A percentile compares a stretch with the other conserved stretches of the same genome.
Conservation (phyloP, 2,113 vertebrate species). For the Salvelinus sp. region DNA sequence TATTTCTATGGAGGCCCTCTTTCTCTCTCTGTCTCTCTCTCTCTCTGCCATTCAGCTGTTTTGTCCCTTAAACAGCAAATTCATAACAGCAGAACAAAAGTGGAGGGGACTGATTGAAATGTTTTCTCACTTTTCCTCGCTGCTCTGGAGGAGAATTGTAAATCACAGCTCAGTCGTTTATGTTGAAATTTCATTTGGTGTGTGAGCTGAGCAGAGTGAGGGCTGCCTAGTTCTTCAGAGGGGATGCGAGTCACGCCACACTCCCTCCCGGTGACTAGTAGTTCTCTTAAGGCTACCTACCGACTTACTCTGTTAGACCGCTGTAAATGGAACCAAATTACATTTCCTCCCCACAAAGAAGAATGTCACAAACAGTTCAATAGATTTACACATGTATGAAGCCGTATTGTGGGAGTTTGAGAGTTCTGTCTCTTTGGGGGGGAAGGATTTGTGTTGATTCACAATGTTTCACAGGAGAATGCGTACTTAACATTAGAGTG, state of each 20-base stretch:
- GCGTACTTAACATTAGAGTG: neutral
- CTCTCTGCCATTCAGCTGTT: conserved; percentile 48
- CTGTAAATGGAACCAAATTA: conserved; percentile 70
- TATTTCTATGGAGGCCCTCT: conserved; percentile 21
- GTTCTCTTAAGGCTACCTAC: conserved; percentile 60
- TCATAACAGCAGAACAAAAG: conserved; percentile 69
- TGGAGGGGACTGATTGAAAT: conserved; percentile 67
- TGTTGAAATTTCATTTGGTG: conserved; percentile 71
- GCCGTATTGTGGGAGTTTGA: conserved; percentile 25
- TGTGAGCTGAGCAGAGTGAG: conserved; percentile 48
- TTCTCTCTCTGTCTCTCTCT: conserved; percentile 2
- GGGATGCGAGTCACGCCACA: conserved; percentile 40
- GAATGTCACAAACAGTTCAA: conserved; percentile 56
- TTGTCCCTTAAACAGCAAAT: conserved; percentile 70
- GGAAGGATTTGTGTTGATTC: conserved; percentile 17
- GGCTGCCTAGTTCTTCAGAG: conserved; percentile 61
- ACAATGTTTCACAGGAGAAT: too few relatives aligned
- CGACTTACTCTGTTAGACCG: conserved; percentile 66
- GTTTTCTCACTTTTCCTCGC: conserved; percentile 69
- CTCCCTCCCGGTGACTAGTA: conserved; percentile 41
- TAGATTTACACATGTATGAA: conserved; percentile 54
- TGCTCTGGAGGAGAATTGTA: conserved; percentile 66
- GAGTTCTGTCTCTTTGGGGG: conserved; percentile 8
- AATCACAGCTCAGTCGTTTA: conserved; percentile 72
- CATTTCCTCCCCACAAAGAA: conserved; percentile 63